phyloP scores from a whole-genome alignment of 2,888 invertebrate genomes.

The Parasteatoda lunata region DNA sequence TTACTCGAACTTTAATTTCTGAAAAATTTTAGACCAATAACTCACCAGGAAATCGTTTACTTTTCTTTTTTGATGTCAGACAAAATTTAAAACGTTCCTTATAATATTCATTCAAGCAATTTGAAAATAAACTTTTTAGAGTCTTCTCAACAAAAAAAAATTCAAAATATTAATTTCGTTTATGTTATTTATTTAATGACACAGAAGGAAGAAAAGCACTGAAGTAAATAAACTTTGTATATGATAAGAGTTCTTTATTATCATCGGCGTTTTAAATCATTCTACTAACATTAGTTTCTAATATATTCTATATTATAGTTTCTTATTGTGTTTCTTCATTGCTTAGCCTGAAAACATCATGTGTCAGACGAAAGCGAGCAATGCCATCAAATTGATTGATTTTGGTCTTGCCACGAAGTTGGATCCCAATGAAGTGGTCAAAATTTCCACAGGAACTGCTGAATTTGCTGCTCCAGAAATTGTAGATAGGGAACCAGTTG shows the following conservation, averaged over 20 bases:
- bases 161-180: too few relatives aligned
- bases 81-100: too few relatives aligned
- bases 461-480: slow-evolving; percentile 99
- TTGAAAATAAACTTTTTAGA: too few relatives aligned
- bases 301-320: not conserved
- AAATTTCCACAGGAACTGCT: slow-evolving; percentile 99
- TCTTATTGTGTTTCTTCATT: not conserved
- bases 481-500: slow-evolving; percentile 97
- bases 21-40: too few relatives aligned
- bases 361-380: slow-evolving; percentile 96
- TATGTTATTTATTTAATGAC: too few relatives aligned
- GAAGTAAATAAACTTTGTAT: not conserved
- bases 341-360: slow-evolving; percentile 99
- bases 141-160: too few relatives aligned
- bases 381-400: slow-evolving; percentile 98
- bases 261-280: too few relatives aligned
- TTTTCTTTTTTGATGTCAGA: too few relatives aligned
- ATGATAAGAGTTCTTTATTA: not conserved
- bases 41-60: too few relatives aligned
- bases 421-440: slow-evolving; percentile 98
- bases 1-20: too few relatives aligned
- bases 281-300: not conserved
- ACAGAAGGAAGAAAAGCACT: too few relatives aligned
- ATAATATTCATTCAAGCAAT: too few relatives aligned
- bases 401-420: slow-evolving; percentile 98